A percentile compares a stretch with the other conserved stretches of the same genome.
phyloP scores from a whole-genome alignment of 2,797 vertebrate species.

The Rhodeus uyekii region DNA sequence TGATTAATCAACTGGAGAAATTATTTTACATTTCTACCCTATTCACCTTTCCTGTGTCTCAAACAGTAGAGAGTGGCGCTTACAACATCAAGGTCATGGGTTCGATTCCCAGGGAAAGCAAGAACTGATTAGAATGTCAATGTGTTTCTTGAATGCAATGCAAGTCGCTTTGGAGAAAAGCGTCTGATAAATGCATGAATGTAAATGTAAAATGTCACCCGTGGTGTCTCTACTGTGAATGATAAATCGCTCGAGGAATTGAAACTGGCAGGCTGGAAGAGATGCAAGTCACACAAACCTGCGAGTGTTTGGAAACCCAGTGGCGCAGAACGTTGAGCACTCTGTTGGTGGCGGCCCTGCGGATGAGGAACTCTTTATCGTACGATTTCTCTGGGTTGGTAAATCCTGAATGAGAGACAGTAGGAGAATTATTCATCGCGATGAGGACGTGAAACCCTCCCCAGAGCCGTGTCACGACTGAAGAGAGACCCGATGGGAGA shows the following conservation, averaged over 20 bases:
- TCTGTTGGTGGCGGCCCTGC: slow-evolving; percentile 92
- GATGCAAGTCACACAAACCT: slow-evolving; percentile 76
- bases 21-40: not conserved
- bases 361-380: slow-evolving; percentile 97
- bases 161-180: too few species aligned
- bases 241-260: not conserved
- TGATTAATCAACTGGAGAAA: not conserved
- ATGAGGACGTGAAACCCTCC: not conserved
- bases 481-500: not conserved
- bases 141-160: too few species aligned
- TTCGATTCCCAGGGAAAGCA: too few species aligned
- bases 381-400: slow-evolving; percentile 85
- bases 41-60: too few species aligned
- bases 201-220: too few species aligned
- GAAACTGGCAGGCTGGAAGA: not conserved
- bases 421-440: not conserved
- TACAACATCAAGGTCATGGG: too few species aligned
- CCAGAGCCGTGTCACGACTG: not conserved
- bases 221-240: not conserved
- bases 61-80: too few species aligned
- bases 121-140: too few species aligned
- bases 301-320: slow-evolving; percentile 97
- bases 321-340: slow-evolving; percentile 96
- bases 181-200: too few species aligned
- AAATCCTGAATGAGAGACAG: slow-evolving; percentile 74